A percentile compares a stretch with the other conserved stretches of the same genome.
Evolutionary conservation across 1,140 invertebrate genomes (phyloP).

Genomic region (Scylla paramamosain): DNA sequence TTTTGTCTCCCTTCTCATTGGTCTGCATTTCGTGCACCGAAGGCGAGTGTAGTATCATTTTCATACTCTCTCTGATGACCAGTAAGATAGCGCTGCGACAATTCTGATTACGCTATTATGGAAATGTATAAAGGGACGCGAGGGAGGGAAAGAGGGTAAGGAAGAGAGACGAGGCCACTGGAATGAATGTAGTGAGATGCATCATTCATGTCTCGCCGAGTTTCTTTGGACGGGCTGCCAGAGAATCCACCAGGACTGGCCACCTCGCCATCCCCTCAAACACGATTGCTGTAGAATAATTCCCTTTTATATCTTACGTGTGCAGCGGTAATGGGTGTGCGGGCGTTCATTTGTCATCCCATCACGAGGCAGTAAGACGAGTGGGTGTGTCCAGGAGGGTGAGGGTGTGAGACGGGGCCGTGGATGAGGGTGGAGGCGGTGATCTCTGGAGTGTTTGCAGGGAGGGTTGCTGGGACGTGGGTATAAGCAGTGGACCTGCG

Average conservation of each 20-base stretch:
- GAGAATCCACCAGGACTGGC: not conserved
- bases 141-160: not conserved
- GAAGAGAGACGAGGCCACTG: not conserved
- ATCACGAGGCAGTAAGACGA: not conserved
- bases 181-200: not conserved
- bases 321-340: not conserved
- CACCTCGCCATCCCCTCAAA: not conserved
- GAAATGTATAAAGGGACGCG: conserved; percentile 46
- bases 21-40: not conserved
- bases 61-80: conserved; percentile 67
- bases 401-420: not conserved
- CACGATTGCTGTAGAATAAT: not conserved
- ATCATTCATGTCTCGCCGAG: not conserved
- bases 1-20: not conserved
- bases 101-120: conserved; percentile 70
- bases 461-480: not conserved
- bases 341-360: not conserved
- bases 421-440: conserved; percentile 3
- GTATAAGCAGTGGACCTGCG: too few relatives aligned
- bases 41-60: conserved; percentile 14
- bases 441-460: not conserved
- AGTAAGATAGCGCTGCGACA: conserved; percentile 65
- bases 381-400: too few relatives aligned
- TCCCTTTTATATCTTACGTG: not conserved
- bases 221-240: not conserved